phyloP scores from a whole-genome alignment of 1,140 invertebrate genomes.

The Papilio polyxenes region DNA sequence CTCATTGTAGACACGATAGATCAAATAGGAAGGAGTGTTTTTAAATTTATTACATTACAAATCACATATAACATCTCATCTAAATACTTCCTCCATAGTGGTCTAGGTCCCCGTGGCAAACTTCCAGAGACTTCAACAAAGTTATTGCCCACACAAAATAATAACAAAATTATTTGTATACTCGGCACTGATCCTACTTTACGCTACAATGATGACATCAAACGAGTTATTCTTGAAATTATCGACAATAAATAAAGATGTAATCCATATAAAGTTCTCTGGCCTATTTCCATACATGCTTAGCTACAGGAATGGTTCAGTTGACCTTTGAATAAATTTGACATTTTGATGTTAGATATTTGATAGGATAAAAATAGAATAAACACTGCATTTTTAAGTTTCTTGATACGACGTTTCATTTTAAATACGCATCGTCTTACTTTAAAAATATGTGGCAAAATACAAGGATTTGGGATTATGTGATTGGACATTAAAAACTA shows the following conservation, averaged over 20 bases:
- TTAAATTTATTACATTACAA: neutral
- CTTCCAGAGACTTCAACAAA: neutral
- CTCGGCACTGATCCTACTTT: slow-evolving; percentile 3
- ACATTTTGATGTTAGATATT: neutral
- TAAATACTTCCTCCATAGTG: neutral
- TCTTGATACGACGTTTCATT: neutral
- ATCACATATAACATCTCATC: neutral
- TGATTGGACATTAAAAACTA: neutral
- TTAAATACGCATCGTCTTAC: too few species aligned
- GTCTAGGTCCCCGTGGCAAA: slow-evolving; percentile 13
- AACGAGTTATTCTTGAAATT: slow-evolving; percentile 13
- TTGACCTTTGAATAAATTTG: slow-evolving; percentile 1
- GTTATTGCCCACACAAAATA: slow-evolving; percentile 11
- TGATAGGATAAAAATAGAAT: neutral
- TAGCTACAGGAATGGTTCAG: neutral
- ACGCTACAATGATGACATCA: slow-evolving; percentile 13
- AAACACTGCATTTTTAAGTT: neutral
- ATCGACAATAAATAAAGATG: slow-evolving; percentile 10
- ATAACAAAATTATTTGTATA: slow-evolving; percentile 12
- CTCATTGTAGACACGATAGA: too few species aligned
- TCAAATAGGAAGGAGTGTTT: too few species aligned
- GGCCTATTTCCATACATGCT: slow-evolving; percentile 12
- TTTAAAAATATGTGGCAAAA: neutral
- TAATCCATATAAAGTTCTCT: slow-evolving; percentile 1
- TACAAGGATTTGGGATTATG: neutral